Base-by-base conservation (phyloP, 1,140 invertebrate species). In the Potamilus streckersoni region DNA sequence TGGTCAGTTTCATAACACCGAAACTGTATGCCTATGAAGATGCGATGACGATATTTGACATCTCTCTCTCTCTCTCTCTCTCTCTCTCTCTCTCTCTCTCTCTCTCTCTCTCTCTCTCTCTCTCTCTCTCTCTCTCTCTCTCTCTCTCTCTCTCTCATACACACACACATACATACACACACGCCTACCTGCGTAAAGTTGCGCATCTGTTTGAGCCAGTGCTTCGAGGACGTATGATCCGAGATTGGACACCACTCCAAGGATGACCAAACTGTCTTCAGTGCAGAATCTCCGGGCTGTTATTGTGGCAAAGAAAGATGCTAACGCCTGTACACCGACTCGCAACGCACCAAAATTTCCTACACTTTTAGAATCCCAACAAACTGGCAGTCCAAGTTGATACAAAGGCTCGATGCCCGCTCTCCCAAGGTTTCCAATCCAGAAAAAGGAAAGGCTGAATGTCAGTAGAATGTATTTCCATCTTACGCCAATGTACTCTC, bases 321-420 rank as follows among this genome's bases (percentile, higher is more conserved):
- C 23, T 49, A 16, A 27, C 20, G 59, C 57, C 23, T 55, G 59
- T 14, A 31, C 69, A 17, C 59, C 15, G 12, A 17, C 61, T 2
- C 59, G 56, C 15, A n/a, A 58, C 23, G 69, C 61, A n/a, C 59
- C 55, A 27, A 59, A 71, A 15, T 60, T 71, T 20, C 69, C 59
- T 59, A 71, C 61, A n/a, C 16, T 31, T 20, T 60, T 27, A 16
- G 69, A 23, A 61, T 16, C 61, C n/a, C 56, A 71, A 27, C 69
- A 71, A 27, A 71, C 62, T 23, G 69, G 69, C n/a, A 27, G n/a
- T 20, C 59, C 58, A 55, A 71, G 56, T 1, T 58, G 16, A 20
- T 71, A 71, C 20, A 58, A 71, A 31, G 61, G 27, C 23, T 71
- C 69, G 49, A 71, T 58, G 23, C 23, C 61, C n/a, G 59, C 27